phyloP scores from a whole-genome alignment of 2,113 vertebrate species.

The Phainopepla nitens region DNA sequence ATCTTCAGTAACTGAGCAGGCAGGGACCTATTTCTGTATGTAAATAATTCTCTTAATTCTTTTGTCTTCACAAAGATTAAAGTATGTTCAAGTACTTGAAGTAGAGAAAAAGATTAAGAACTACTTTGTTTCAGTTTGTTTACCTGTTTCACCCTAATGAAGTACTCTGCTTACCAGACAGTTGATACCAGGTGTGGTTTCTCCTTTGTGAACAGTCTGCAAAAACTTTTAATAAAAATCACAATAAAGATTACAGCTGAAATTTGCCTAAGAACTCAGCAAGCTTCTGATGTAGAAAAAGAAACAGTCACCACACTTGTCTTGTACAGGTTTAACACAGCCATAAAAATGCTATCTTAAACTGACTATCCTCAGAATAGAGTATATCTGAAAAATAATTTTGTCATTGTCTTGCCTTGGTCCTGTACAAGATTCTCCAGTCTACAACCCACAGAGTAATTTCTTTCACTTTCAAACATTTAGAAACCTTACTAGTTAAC shows the following conservation, averaged over 20 bases:
- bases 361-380: background rate
- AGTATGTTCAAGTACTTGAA: background rate
- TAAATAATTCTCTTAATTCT: background rate
- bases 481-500: background rate
- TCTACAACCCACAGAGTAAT: background rate
- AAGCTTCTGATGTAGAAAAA: background rate
- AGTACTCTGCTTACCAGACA: background rate
- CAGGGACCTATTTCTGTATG: background rate
- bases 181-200: background rate
- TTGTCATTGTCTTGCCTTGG: background rate
- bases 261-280: background rate
- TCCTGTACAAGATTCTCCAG: background rate
- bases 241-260: background rate
- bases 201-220: background rate
- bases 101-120: background rate
- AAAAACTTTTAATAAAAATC: background rate
- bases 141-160: background rate
- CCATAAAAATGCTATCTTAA: background rate
- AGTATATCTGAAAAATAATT: background rate
- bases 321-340: background rate
- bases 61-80: slow-evolving; percentile 10
- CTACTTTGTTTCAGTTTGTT: background rate
- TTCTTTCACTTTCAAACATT: background rate
- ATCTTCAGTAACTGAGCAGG: background rate
- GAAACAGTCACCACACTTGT: background rate